These are phyloP conservation scores for Mesoligia furuncula DNA, from an alignment of 2,888 invertebrate genomes.

Conservation along the genomic window DNA sequence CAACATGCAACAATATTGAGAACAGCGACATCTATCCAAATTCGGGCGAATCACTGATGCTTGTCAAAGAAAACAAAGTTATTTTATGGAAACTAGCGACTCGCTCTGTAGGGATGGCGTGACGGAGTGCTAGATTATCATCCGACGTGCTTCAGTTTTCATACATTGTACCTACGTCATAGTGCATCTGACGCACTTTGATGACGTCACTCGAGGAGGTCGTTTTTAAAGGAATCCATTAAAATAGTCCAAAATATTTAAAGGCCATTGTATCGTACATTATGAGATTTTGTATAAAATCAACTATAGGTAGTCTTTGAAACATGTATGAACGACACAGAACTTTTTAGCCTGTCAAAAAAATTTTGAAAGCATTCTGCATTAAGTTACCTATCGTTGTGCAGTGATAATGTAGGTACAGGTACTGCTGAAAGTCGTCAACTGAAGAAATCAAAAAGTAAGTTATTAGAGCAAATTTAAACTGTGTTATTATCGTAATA, in stretches of 20 bases:
- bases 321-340: background rate
- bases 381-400: background rate
- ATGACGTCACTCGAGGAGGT: background rate
- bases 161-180: background rate
- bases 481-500: background rate
- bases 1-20: constrained; percentile 8
- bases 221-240: background rate
- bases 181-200: background rate
- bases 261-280: background rate
- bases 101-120: constrained; percentile 45
- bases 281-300: background rate
- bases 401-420: background rate
- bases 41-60: constrained; percentile 41
- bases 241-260: background rate
- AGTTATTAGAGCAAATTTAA: background rate
- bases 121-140: constrained; percentile 27
- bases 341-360: background rate
- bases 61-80: constrained; percentile 48
- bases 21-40: constrained; percentile 62
- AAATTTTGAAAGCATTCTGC: background rate
- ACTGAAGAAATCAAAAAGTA: background rate
- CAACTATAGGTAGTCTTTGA: background rate
- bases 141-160: background rate
- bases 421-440: background rate
- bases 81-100: constrained; percentile 50